Percentiles rank a stretch among this genome's conserved stretches.
phyloP scores from a whole-genome alignment of 2,113 vertebrate species.

The Notothenia coriiceps region DNA sequence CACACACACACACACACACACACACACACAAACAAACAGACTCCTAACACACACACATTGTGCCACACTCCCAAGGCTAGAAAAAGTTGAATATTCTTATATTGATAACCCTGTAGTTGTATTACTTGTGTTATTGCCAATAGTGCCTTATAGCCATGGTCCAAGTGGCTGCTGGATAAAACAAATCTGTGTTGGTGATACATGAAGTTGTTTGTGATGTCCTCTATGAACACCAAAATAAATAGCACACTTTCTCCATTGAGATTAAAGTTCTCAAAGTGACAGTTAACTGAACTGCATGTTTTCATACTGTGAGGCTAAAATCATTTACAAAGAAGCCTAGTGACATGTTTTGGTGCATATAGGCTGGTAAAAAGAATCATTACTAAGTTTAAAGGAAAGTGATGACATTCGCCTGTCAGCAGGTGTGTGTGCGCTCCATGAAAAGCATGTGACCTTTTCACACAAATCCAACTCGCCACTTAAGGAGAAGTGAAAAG shows the following conservation, averaged over 20 bases:
- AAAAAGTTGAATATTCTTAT: neutral
- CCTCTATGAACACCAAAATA: neutral
- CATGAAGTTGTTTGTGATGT: neutral
- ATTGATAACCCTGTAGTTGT: conserved; percentile 2
- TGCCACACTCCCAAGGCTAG: neutral
- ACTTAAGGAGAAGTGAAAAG: conserved; percentile 70
- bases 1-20: neutral
- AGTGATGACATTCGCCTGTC: conserved; percentile 72
- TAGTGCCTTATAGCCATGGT: neutral
- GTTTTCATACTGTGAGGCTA: conserved; percentile 27
- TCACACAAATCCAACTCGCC: conserved; percentile 70
- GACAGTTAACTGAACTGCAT: neutral
- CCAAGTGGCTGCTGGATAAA: no score
- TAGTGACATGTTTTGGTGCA: conserved; percentile 36
- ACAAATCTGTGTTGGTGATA: neutral
- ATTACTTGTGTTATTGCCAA: neutral
- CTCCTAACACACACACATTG: neutral
- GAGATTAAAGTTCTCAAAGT: neutral
- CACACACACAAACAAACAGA: no score
- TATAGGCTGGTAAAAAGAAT: conserved; percentile 55
- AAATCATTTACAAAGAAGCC: conserved; percentile 17
- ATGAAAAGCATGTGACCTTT: conserved; percentile 75
- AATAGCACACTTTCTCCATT: neutral
- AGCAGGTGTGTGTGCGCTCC: conserved; percentile 63
- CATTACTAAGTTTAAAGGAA: conserved; percentile 62